Evolutionary conservation across 2,113 vertebrate genomes (phyloP).

Genomic region (Dascyllus trimaculatus): DNA sequence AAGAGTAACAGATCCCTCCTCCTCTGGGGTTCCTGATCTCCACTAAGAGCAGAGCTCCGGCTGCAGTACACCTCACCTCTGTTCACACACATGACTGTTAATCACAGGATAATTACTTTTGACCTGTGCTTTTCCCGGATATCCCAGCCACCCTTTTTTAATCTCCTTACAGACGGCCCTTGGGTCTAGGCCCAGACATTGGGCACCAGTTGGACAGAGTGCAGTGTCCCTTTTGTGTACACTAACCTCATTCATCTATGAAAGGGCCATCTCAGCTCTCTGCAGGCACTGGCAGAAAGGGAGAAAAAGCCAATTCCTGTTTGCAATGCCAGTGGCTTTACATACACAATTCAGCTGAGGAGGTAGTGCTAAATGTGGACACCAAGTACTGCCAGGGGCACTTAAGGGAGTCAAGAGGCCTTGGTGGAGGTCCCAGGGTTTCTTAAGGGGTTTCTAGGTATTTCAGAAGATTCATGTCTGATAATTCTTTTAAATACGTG

Average conservation of each 20-base stretch:
- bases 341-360: not conserved
- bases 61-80: not conserved
- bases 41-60: not conserved
- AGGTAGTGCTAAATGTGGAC: not conserved
- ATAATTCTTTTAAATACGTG: too few species aligned
- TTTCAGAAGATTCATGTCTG: not conserved
- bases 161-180: slow-evolving; percentile 6
- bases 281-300: slow-evolving; percentile 16
- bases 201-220: slow-evolving; percentile 21
- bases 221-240: slow-evolving; percentile 23
- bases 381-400: not conserved
- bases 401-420: not conserved
- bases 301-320: not conserved
- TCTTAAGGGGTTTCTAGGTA: not conserved
- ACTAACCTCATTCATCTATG: slow-evolving; percentile 33
- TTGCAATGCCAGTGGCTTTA: not conserved
- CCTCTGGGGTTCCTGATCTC: too few species aligned
- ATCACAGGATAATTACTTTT: slow-evolving; percentile 20
- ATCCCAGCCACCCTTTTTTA: slow-evolving; percentile 7
- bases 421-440: not conserved
- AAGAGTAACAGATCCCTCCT: not conserved
- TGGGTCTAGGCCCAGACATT: slow-evolving; percentile 36
- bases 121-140: not conserved
- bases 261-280: slow-evolving; percentile 23
- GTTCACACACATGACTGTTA: not conserved